phyloP scores from a whole-genome alignment of 2,888 invertebrate genomes.

The Apodemia hepburni region DNA sequence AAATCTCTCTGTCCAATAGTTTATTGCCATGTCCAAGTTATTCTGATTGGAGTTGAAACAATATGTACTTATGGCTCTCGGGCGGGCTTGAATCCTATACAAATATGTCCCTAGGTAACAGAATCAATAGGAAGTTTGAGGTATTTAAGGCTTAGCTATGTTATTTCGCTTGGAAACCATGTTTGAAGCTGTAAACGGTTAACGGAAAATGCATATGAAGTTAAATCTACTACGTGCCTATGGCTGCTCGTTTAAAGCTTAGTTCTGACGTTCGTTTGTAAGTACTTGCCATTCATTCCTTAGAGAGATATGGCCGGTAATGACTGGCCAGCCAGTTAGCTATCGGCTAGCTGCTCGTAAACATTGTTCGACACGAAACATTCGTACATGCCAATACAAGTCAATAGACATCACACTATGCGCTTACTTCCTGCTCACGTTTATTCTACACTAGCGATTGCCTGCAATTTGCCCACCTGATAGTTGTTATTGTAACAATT shows the following conservation, averaged over 20 bases:
- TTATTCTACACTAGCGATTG: not conserved
- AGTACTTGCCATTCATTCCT: constrained; percentile 71
- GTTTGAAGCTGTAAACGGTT: constrained; percentile 52
- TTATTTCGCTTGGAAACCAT: constrained; percentile 46
- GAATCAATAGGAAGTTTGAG: constrained; percentile 33
- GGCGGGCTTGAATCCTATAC: constrained; percentile 27
- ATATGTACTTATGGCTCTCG: constrained; percentile 23
- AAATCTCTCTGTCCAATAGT: constrained; percentile 15
- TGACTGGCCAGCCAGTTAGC: constrained; percentile 61
- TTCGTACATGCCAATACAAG: constrained; percentile 66
- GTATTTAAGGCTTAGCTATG: constrained; percentile 36
- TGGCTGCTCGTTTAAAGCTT: constrained; percentile 56
- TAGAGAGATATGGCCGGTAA: constrained; percentile 73
- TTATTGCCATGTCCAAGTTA: constrained; percentile 16
- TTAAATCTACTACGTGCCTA: constrained; percentile 61
- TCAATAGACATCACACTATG: constrained; percentile 60
- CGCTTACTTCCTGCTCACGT: constrained; percentile 52
- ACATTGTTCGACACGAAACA: constrained; percentile 64
- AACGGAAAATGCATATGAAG: constrained; percentile 53
- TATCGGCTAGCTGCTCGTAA: constrained; percentile 76
- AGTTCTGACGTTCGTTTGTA: constrained; percentile 59
- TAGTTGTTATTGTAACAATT: not conserved
- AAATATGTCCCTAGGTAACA: constrained; percentile 28
- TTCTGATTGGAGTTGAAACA: constrained; percentile 25
- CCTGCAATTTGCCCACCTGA: not conserved